Evolutionary conservation across 1,140 invertebrate species (phyloP), one percentile per base, ranked within the genome.

Genomic region (Hycleus cichorii): DNA sequence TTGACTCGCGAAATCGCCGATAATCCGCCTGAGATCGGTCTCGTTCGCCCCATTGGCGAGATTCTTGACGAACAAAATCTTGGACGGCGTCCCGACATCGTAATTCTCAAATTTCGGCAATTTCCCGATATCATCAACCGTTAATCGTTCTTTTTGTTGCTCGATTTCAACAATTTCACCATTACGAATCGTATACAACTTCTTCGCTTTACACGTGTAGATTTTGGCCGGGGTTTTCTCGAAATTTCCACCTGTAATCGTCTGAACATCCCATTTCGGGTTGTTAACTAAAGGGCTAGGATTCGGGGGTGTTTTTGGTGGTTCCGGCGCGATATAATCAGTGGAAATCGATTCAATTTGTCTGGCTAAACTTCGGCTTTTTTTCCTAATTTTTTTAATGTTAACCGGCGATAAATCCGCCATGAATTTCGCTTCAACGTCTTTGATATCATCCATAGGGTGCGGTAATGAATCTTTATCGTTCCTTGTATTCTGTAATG

Each of bases 31-130:
- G 18, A 81, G 67, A 64, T 81, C 76, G 18, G 67, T 59, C 62
- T 76, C 73, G 26, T 66, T 69, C 1, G 76, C 66, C 56, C 65
- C 69, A 10, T 62, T 68, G 8, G 72, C 61, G 38, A 82, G 62
- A 72, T 82, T 82, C 69, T 82, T 82, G 18, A 82, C 44, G 69
- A 74, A 82, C 9, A 82, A 65, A 18, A 61, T 61, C 69, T 78
- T 77, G 25, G 69, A 75, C 27, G 72, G 74, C 40, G 59, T 56
- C 44, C 79, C 80, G 25, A 65, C 58, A 4, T 67, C 12, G 65
- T 81, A 81, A 62, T 80, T 75, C 49, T 70, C 54, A 75, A 81
- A 81, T 63, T 70, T 74, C 4, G 78, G 74, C 47, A 80, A 61
- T 24, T 64, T 62, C 68, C 68, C 73, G 40, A 82, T 77, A 67